Percentiles rank a stretch among this genome's conserved stretches.
phyloP scores from a whole-genome alignment of 2,888 invertebrate species.

The Eulithis testata region DNA sequence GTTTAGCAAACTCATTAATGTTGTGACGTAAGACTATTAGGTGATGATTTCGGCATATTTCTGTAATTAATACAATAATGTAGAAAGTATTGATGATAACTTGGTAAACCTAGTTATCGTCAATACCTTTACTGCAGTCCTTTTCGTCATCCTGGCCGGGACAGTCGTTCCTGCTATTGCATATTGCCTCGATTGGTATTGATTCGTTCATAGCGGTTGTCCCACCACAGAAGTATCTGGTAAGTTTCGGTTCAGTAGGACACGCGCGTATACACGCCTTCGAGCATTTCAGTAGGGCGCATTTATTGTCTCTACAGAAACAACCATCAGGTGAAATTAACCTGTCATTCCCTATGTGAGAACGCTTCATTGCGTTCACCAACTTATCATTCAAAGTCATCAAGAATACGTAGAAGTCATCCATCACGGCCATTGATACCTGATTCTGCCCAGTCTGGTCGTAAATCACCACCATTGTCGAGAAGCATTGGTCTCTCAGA shows the following conservation, averaged over 20 bases:
- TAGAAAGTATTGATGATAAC: no score
- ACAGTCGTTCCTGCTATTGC: constrained; percentile 64
- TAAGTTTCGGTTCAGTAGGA: constrained; percentile 55
- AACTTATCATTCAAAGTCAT: constrained; percentile 57
- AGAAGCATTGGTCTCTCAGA: constrained; percentile 57
- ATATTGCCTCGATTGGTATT: constrained; percentile 57
- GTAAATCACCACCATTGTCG: constrained; percentile 53
- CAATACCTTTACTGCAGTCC: constrained; percentile 59
- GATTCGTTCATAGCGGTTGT: constrained; percentile 40
- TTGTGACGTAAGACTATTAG: constrained; percentile 54
- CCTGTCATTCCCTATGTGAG: constrained; percentile 64
- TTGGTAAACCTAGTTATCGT: neutral
- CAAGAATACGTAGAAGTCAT: constrained; percentile 56
- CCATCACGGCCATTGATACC: constrained; percentile 41
- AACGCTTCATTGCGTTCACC: constrained; percentile 60
- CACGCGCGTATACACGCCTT: constrained; percentile 60
- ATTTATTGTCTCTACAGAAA: constrained; percentile 56
- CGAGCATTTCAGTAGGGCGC: constrained; percentile 58
- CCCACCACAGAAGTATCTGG: constrained; percentile 55
- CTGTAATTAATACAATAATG: constrained; percentile 46
- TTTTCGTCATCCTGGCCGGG: constrained; percentile 64
- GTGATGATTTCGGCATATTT: constrained; percentile 65
- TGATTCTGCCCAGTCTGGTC: constrained; percentile 44
- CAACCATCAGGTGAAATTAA: constrained; percentile 55
- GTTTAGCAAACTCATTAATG: constrained; percentile 50